These are phyloP conservation scores for Leptopilina drosophilae DNA, from an alignment of 2,888 invertebrate genomes.

Conservation along the genomic window DNA sequence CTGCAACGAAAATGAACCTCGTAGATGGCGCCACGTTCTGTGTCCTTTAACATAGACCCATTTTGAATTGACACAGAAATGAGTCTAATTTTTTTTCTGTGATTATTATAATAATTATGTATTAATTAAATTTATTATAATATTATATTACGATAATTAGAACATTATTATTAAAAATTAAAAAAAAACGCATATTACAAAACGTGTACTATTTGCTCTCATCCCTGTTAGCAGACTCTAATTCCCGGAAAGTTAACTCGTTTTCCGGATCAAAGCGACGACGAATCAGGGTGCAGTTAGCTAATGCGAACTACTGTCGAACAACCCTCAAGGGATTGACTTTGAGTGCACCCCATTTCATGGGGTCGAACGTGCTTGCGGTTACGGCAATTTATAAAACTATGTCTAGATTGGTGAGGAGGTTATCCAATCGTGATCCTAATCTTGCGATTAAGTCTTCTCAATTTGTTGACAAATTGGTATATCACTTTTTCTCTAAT, in stretches of 20 bases:
- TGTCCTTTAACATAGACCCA: no score
- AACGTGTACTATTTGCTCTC: no score
- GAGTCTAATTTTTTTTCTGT: no score
- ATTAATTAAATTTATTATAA: no score
- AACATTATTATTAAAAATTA: no score
- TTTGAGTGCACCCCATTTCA: conserved; percentile 52
- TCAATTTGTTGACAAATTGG: conserved; percentile 27
- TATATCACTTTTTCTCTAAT: conserved; percentile 13
- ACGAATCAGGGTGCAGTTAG: conserved; percentile 74
- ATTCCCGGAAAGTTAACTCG: conserved; percentile 66
- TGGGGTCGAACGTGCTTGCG: conserved; percentile 60
- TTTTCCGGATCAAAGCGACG: conserved; percentile 69
- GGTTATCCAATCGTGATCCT: conserved; percentile 43
- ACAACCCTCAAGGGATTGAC: conserved; percentile 70
- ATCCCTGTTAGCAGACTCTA: conserved; percentile 53
- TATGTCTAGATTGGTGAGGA: conserved; percentile 49
- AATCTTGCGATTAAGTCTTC: conserved; percentile 41
- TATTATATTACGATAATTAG: no score
- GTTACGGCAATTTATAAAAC: conserved; percentile 60
- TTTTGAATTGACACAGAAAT: no score
- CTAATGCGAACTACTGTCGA: conserved; percentile 70
- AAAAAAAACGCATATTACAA: no score
- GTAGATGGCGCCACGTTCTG: no score
- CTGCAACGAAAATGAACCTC: no score
- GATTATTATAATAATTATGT: no score